These are phyloP conservation scores for Sinohyriopsis cumingii DNA, from an alignment of 2,888 invertebrate genomes.

Conservation along the genomic window DNA sequence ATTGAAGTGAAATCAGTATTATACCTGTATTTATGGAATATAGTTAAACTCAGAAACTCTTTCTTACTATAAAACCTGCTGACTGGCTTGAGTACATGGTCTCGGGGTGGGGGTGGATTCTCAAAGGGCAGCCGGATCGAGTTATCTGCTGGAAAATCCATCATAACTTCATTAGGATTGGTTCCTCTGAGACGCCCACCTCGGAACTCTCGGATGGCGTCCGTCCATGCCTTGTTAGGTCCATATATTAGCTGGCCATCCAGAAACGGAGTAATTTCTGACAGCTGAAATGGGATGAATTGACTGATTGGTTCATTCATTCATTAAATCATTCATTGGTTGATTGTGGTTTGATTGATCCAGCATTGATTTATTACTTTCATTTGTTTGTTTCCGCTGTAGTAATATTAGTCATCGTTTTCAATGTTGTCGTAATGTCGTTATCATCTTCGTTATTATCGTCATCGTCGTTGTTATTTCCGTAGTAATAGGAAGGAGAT, in stretches of 20 bases:
- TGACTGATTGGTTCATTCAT: neutral
- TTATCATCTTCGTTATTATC: too few relatives aligned
- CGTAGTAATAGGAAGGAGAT: too few relatives aligned
- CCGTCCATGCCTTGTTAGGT: slow-evolving; percentile 77
- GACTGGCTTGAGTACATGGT: slow-evolving; percentile 74
- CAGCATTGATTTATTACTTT: too few relatives aligned
- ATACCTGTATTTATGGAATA: neutral
- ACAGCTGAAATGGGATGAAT: slow-evolving; percentile 71
- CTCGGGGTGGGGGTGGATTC: slow-evolving; percentile 77
- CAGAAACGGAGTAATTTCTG: slow-evolving; percentile 78
- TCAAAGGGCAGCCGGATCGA: slow-evolving; percentile 75
- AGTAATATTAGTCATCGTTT: too few relatives aligned
- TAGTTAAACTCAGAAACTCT: neutral
- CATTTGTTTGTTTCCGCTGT: too few relatives aligned
- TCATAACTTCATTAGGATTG: slow-evolving; percentile 35
- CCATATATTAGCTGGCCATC: slow-evolving; percentile 79
- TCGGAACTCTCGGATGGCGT: slow-evolving; percentile 74
- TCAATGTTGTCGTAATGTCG: too few relatives aligned
- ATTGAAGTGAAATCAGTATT: too few relatives aligned
- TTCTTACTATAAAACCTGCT: slow-evolving; percentile 76
- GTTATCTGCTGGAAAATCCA: slow-evolving; percentile 76
- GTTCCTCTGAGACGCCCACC: slow-evolving; percentile 73
- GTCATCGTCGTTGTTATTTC: too few relatives aligned
- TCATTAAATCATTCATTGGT: too few relatives aligned
- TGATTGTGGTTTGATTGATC: too few relatives aligned